Evolutionary conservation across 1,140 invertebrate genomes (phyloP).

Genomic region (Heliconius eleuchia): DNA sequence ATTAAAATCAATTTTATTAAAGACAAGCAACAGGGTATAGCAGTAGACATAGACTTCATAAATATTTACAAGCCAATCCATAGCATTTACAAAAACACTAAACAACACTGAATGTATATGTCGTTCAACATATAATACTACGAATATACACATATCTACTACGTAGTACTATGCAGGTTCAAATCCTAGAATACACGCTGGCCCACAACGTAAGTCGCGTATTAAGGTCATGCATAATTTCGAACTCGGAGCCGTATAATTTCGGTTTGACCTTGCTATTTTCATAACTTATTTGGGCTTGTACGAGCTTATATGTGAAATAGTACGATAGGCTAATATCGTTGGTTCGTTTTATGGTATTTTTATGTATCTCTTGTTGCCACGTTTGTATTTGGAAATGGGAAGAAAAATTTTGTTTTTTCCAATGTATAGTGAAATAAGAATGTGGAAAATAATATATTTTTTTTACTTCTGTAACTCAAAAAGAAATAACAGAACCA

Average conservation of each 20-base stretch:
- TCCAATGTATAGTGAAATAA: too few relatives aligned
- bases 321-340: constrained; percentile 20
- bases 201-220: constrained; percentile 35
- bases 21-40: too few relatives aligned
- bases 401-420: background rate
- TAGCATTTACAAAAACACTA: background rate
- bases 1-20: too few relatives aligned
- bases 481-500: too few relatives aligned
- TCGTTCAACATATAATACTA: background rate
- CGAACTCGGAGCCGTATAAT: constrained; percentile 23
- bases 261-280: constrained; percentile 33
- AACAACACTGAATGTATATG: background rate
- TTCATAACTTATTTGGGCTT: constrained; percentile 28
- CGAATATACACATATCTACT: background rate
- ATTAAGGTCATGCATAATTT: constrained; percentile 42
- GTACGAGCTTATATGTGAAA: constrained; percentile 11
- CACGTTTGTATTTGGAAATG: background rate
- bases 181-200: constrained; percentile 31
- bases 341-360: constrained; percentile 4
- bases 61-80: too few relatives aligned
- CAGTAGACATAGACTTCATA: too few relatives aligned
- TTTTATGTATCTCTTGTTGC: background rate
- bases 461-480: too few relatives aligned
- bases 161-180: background rate
- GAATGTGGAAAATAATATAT: too few relatives aligned